These are phyloP conservation scores for Amiota minor DNA, from an alignment of 2,888 invertebrate genomes.

Conservation along the genomic window DNA sequence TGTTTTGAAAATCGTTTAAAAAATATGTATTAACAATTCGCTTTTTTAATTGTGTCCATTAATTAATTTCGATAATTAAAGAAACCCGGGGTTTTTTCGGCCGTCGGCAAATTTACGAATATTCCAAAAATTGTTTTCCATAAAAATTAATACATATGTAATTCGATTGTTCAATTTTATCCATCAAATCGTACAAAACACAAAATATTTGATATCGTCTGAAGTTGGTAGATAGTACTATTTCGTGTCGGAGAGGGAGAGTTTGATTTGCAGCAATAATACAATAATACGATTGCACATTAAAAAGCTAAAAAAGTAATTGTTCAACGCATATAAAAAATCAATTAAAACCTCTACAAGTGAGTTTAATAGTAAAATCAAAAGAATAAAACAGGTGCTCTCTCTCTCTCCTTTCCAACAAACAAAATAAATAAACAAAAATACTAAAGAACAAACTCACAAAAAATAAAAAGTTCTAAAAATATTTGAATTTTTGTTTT, in stretches of 20 bases:
- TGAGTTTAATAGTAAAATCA: not conserved
- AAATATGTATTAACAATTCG: too few relatives aligned
- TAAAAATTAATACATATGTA: too few relatives aligned
- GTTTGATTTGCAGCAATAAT: constrained; percentile 21
- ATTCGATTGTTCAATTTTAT: too few relatives aligned
- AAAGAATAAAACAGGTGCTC: constrained; percentile 18
- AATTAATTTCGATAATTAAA: too few relatives aligned
- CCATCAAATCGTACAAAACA: too few relatives aligned
- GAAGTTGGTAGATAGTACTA: not conserved
- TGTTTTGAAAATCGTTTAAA: too few relatives aligned
- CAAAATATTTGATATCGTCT: not conserved
- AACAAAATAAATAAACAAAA: constrained; percentile 43
- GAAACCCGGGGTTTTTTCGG: too few relatives aligned
- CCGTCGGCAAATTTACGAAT: too few relatives aligned
- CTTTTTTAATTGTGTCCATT: too few relatives aligned
- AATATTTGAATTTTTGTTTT: constrained; percentile 39
- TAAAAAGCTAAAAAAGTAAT: constrained; percentile 1
- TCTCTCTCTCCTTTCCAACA: too few relatives aligned
- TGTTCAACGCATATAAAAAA: not conserved
- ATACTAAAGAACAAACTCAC: not conserved
- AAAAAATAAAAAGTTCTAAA: constrained; percentile 30
- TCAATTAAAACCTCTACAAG: constrained; percentile 1
- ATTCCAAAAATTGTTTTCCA: too few relatives aligned
- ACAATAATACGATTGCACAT: not conserved
- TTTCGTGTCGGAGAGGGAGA: constrained; percentile 12